Percentiles rank a stretch among this genome's conserved stretches.
These are phyloP conservation scores for Cantharis flavilabris DNA, from an alignment of 2,888 invertebrate genomes.

Conservation along the genomic window DNA sequence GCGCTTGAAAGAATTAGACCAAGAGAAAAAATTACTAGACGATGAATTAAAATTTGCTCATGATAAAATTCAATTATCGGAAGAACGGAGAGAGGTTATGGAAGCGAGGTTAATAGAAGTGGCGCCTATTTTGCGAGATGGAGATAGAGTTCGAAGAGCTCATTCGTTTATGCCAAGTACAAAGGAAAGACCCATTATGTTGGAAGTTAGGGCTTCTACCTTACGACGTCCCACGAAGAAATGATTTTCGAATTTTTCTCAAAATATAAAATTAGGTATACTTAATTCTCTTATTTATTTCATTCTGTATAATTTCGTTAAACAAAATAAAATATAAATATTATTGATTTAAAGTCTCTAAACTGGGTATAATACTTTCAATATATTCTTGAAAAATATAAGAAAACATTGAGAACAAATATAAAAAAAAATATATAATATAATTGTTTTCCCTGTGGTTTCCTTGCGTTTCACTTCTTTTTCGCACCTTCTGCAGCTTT, in stretches of 20 bases:
- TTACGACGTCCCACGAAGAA: conserved; percentile 39
- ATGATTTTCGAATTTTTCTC: background rate
- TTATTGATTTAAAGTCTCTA: background rate
- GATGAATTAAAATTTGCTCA: conserved; percentile 70
- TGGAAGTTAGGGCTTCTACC: conserved; percentile 52
- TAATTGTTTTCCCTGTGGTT: background rate
- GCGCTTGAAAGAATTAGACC: conserved; percentile 71
- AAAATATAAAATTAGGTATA: background rate
- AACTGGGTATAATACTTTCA: background rate
- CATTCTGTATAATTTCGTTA: background rate
- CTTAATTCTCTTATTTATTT: background rate
- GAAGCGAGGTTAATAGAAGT: conserved; percentile 62
- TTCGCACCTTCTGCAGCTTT: background rate
- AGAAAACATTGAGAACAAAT: no score
- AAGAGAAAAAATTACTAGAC: conserved; percentile 71
- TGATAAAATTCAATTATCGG: conserved; percentile 70
- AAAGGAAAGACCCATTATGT: conserved; percentile 57
- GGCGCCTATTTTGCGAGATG: conserved; percentile 61
- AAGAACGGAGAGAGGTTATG: conserved; percentile 64
- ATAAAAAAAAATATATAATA: background rate
- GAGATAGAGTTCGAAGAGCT: conserved; percentile 67
- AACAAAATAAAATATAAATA: background rate
- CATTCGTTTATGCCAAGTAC: conserved; percentile 74
- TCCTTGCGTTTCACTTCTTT: background rate
- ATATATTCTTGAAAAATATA: no score